Base-by-base conservation (phyloP, 1,140 invertebrate species). In the Melipona quadrifasciata region DNA sequence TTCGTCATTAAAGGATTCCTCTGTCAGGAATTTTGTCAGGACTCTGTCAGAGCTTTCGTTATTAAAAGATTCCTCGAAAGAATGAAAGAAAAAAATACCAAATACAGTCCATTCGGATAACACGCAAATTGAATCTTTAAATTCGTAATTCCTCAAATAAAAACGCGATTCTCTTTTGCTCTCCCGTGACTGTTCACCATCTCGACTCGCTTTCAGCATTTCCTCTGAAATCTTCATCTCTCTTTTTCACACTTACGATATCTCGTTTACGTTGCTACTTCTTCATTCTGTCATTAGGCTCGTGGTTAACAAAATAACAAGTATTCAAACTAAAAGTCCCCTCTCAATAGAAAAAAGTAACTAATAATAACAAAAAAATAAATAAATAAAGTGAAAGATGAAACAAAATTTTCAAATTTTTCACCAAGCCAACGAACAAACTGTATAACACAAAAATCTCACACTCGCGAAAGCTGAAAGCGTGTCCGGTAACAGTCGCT, bases 121-220 rank as follows among this genome's bases (percentile, higher is more conserved):
- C 47, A 53, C 24, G 55, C 27, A 19, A 31, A 16, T n/a, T n/a
- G 16, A 68, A 55, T 11, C 31, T 39, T 61, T 4, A 10, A 47
- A 8, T 0, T 47, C 39, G 24, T 39, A 24, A 77, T 65, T 51
- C 8, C 17, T 65, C 12, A 11, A 39, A 51, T 27, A 24, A 21
- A 51, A 47, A 65, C 57, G 19, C 12, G 67, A 51, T 19, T 72
- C 19, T n/a, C 53, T 17, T 47, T 53, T 47, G 16, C 16, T 72
- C 31, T 58, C n/a, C 79, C 16, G 27, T 27, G 17, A 27, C 8
- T 31, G n/a, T 10, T 34, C 2, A 4, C 57, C 12, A 19, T 58
- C 24, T 24, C 27, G 71, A 53, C 24, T 19, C 39, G 34, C 58
- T 75, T 75, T n/a, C 80, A 61, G 71, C 61, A 47, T 47, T 75